Evolutionary conservation across 1,140 invertebrate genomes (phyloP), one percentile per base, ranked within the genome.

Genomic region (Galleria mellonella): DNA sequence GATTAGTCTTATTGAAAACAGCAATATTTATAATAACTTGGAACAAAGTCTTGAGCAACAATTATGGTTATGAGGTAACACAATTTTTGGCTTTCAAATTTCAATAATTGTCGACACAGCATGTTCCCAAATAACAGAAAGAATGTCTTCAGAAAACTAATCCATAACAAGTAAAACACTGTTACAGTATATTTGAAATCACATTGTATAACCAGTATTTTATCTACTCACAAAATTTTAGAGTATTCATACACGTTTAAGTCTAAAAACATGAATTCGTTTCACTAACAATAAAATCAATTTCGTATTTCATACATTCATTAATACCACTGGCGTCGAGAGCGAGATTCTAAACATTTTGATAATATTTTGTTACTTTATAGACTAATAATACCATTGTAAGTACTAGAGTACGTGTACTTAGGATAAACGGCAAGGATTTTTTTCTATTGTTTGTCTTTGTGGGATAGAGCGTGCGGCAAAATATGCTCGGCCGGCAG

Each of bases 361-460:
- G 70, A 63, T 71, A 67, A 77, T 72, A 77, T 81, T 78, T 75
- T 61, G 64, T 77, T 73, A 69, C 45, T 73, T 77, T 77, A 75
- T 69, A 77, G 51, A 71, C 82, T 85, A 85, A 70, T 85, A 85
- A 85, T 85, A 85, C 82, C 73, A 79, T 81, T 62, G 57, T 75
- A 78, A 79, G 77, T 81, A 77, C 75, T 81, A 81, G 72, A 64
- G 58, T 71, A 69, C 57, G 63, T 71, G 72, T 70, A 66, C 54
- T 60, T 72, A 72, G 46, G 47, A 53, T 50, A 53, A 66, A 58
- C 56, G 63, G 68, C 62, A 61, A 69, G 66, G 51, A 52, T 60
- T 53, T 76, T n/a, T n/a, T n/a, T n/a, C n/a, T 82, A 87, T 76
- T 87, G 83, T 57, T 87, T 87, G 55, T 87, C 86, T 72, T 87